Evolutionary conservation across 2,888 invertebrate species (phyloP).

Genomic region (Branchellion lobata): DNA sequence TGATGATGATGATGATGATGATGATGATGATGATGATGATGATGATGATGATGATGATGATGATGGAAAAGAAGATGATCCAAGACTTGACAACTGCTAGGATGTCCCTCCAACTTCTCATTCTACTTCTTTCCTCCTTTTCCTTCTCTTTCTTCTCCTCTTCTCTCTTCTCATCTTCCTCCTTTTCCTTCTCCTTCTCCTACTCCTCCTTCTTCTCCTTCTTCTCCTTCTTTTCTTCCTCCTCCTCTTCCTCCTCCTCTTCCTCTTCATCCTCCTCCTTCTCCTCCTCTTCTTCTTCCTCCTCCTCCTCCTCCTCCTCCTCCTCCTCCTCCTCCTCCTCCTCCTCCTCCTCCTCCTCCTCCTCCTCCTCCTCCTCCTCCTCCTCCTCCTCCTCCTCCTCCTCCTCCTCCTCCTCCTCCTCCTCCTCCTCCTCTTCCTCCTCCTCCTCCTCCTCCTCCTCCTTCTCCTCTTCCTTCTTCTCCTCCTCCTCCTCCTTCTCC

Average conservation of each 20-base stretch:
- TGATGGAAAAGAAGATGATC: background rate
- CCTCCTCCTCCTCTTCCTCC: slow-evolving; percentile 33
- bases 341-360: background rate
- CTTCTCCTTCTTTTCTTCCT: background rate
- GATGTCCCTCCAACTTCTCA: too few species aligned
- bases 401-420: slow-evolving; percentile 35
- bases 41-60: slow-evolving; percentile 6
- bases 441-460: slow-evolving; percentile 35
- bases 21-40: slow-evolving; percentile 17
- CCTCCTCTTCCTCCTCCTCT: background rate
- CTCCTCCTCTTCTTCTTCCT: background rate
- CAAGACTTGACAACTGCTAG: too few species aligned
- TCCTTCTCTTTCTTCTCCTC: background rate
- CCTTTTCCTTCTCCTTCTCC: background rate
- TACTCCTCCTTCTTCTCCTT: background rate
- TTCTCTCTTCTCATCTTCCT: background rate
- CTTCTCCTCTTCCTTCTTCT: slow-evolving; percentile 28
- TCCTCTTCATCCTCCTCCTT: background rate
- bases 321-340: background rate
- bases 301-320: background rate
- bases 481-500: too few species aligned
- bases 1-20: slow-evolving; percentile 8
- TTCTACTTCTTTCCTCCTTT: background rate
- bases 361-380: background rate
- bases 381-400: slow-evolving; percentile 35